Evolutionary conservation across 35 echinoderm and acorn worm species (phyloP).

Genomic region (Apostichopus californicus): DNA sequence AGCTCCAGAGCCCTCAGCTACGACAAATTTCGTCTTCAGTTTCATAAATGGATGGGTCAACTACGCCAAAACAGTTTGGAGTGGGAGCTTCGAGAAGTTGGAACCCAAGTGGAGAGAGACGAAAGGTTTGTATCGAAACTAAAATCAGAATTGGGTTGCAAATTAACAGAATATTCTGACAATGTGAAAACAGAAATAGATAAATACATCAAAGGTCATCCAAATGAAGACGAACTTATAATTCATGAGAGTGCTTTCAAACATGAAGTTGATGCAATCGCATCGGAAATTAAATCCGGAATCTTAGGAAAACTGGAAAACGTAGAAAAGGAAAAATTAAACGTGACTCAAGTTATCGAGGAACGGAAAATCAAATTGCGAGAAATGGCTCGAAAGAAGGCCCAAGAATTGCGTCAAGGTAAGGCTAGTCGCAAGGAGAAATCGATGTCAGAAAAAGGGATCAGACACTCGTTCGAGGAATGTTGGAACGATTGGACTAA

Average conservation of each 20-base stretch:
- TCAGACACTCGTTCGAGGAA: not conserved
- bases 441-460: not conserved
- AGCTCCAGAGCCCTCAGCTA: conserved; percentile 18
- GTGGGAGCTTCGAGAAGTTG: conserved; percentile 1
- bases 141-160: not conserved
- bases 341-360: not conserved
- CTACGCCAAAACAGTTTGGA: conserved; percentile 5
- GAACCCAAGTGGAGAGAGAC: not conserved
- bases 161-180: not conserved
- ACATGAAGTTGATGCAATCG: not conserved
- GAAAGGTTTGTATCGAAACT: not conserved
- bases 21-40: conserved; percentile 21
- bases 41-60: conserved; percentile 19
- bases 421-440: not conserved
- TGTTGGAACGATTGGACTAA: conserved; percentile 6
- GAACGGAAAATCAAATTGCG: conserved; percentile 13
- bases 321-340: not conserved
- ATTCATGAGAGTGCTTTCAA: not conserved
- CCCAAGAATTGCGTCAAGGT: not conserved
- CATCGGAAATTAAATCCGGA: not conserved
- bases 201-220: conserved; percentile 7
- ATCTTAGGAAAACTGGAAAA: not conserved
- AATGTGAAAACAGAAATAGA: conserved; percentile 21
- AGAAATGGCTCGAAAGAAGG: conserved; percentile 11
- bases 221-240: conserved; percentile 2